Base-by-base conservation (phyloP, 2,888 invertebrate genomes). In the Watsonalla binaria region DNA sequence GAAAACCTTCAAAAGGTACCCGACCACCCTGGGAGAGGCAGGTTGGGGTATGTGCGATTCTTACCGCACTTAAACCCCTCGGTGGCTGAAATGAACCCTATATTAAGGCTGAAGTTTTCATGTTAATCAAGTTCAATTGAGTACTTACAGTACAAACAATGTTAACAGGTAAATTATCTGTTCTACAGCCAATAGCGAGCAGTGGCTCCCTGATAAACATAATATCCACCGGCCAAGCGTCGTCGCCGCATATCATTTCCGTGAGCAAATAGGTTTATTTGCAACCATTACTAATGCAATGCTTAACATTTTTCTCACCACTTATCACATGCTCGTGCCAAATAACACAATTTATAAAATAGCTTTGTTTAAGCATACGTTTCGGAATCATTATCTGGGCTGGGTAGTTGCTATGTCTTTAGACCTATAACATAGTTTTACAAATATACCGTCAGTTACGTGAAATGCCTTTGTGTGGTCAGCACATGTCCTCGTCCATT, bases 131-230 rank as follows among this genome's bases (percentile, higher is more conserved):
- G n/a, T n/a, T n/a, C n/a, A n/a, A n/a, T n/a, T n/a, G n/a, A n/a
- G n/a, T 24, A 24, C 24, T 24, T 24, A 24, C 46, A 34, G 45
- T 52, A 47, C 14, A 46, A 46, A 47, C 45, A 46, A 52, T 35
- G 48, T 57, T 37, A 51, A 45, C 61, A 55, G 54, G 60, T 52
- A 53, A 56, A 59, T 52, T 52, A 64, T 74, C 76, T 77, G 70
- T 70, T 73, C 80, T 64, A 79, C 90, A 90, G 90, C 90, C 90
- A 45, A 84, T 89, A 76, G 84, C 68, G 59, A 86, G 88, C 88
- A 89, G 88, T 82, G 87, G 85, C 65, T 88, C 90, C 61, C 78
- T 90, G 74, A 90, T 90, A 82, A 90, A 90, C 84, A 90, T 90
- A 61, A 90, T 90, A 80, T 90, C 90, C 33, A 90, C 90, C 9